Evolutionary conservation across 2,888 invertebrate genomes (phyloP), one percentile per base, ranked within the genome.

Genomic region (Chesias legatella): DNA sequence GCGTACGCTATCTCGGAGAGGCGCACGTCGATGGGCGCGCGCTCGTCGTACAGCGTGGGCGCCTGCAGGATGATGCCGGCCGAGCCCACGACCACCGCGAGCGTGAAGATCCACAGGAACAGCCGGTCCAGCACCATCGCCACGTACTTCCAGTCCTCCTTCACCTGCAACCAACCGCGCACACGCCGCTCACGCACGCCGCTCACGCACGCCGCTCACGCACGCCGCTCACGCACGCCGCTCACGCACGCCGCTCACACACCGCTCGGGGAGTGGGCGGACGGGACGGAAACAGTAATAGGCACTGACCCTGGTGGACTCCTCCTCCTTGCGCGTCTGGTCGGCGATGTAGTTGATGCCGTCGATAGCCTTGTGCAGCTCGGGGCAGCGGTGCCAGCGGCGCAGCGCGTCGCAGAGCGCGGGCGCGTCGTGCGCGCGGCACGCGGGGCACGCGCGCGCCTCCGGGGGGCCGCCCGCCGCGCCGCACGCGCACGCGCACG

Each of bases 131-230:
- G 90, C 56, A 98, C 98, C 96, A 98, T 97, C 51, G 98, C 98
- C 60, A 98, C 98, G 86, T 97, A 98, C 82, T 98, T 98, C 98
- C 98, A 98, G 90, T 98, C 98, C 90, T 98, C 97, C 86, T 96
- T 96, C 59, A 96, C 95, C 96, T 96, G 69, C 40, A 72, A n/a
- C n/a, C n/a, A n/a, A n/a, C n/a, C n/a, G n/a, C n/a, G n/a, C n/a
- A n/a, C n/a, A n/a, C n/a, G n/a, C n/a, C n/a, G n/a, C n/a, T n/a
- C n/a, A n/a, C n/a, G n/a, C n/a, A n/a, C n/a, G n/a, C n/a, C n/a
- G n/a, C n/a, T n/a, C n/a, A n/a, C n/a, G n/a, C n/a, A n/a, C n/a
- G n/a, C n/a, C n/a, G n/a, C n/a, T n/a, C n/a, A n/a, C n/a, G n/a
- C n/a, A n/a, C n/a, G n/a, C n/a, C n/a, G n/a, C n/a, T n/a, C n/a